Evolutionary conservation across 2,888 invertebrate species (phyloP).

Genomic region (Leptinotarsa peninsularis): DNA sequence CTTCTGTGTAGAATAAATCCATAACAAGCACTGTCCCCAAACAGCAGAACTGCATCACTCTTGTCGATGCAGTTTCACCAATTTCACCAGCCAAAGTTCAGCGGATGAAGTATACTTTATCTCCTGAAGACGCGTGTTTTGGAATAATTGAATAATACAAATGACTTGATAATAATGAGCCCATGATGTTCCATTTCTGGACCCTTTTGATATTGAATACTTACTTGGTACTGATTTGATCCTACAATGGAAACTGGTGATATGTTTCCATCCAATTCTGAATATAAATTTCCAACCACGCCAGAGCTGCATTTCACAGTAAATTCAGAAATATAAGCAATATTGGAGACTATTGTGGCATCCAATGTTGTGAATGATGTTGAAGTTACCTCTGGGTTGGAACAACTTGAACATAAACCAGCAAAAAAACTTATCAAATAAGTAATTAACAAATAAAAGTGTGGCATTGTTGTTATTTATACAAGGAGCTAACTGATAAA

Average conservation of each 20-base stretch:
- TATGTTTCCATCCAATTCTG: conserved; percentile 88
- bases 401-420: conserved; percentile 65
- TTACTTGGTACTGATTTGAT: conserved; percentile 87
- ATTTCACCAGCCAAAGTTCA: no score
- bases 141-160: no score
- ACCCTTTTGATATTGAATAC: conserved; percentile 46
- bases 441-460: background rate
- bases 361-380: conserved; percentile 91
- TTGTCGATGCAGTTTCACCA: no score
- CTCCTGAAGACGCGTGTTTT: no score
- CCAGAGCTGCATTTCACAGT: conserved; percentile 82
- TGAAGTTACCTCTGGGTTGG: conserved; percentile 78
- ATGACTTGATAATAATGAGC: conserved; percentile 2
- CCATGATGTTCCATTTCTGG: no score
- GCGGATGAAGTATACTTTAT: no score
- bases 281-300: conserved; percentile 78
- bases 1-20: no score
- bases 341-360: conserved; percentile 88
- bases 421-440: conserved; percentile 2
- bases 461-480: conserved; percentile 9
- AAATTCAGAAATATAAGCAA: conserved; percentile 94
- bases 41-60: no score
- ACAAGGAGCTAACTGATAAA: background rate
- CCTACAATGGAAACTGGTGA: conserved; percentile 85
- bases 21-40: no score